phyloP scores from a whole-genome alignment of 2,113 vertebrate genomes.

The Micronycteris hirsuta region DNA sequence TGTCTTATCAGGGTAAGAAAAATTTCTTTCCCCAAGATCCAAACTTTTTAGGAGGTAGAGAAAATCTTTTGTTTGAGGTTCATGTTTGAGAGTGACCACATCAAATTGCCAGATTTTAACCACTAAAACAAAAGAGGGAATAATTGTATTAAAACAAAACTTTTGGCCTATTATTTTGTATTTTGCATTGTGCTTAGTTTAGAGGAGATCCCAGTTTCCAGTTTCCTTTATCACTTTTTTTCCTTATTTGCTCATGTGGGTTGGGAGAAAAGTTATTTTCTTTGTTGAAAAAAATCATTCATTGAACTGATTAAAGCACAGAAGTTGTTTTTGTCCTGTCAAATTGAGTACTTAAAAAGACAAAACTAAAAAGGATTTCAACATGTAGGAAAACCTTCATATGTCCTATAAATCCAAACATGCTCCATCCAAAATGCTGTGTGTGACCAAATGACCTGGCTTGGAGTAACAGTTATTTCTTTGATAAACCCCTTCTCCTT shows the following conservation, averaged over 20 bases:
- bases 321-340: background rate
- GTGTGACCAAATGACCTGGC: background rate
- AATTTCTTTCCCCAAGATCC: background rate
- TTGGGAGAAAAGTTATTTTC: slow-evolving; percentile 5
- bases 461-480: background rate
- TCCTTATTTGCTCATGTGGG: background rate
- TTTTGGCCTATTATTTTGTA: background rate
- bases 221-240: background rate
- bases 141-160: background rate
- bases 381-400: too few relatives aligned
- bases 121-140: background rate
- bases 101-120: slow-evolving; percentile 20
- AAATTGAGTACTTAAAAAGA: background rate
- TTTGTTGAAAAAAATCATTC: slow-evolving; percentile 15
- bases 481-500: too few relatives aligned
- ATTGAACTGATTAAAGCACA: background rate
- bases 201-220: background rate
- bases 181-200: background rate
- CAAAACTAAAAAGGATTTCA: background rate
- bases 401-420: background rate
- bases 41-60: slow-evolving; percentile 19
- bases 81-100: background rate
- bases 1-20: slow-evolving; percentile 49
- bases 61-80: slow-evolving; percentile 32
- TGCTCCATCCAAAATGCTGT: background rate